phyloP scores from a whole-genome alignment of 2,888 invertebrate genomes.

The Malthinus seriepunctatus region DNA sequence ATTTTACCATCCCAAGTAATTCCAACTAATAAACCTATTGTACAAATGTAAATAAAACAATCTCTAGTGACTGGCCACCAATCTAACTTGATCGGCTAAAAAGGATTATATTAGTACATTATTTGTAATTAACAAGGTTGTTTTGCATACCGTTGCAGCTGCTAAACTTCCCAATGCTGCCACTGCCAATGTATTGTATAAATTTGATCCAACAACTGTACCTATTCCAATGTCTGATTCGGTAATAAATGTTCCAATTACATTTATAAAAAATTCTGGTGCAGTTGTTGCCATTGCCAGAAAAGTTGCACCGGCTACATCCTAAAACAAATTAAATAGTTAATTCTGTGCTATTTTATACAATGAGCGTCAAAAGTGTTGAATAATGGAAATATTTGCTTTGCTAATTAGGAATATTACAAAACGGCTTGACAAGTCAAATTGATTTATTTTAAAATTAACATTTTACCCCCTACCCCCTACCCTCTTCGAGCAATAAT shows the following conservation, averaged over 20 bases:
- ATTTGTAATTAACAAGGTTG: background rate
- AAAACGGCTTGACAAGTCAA: too few species aligned
- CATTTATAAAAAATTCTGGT: slow-evolving; percentile 90
- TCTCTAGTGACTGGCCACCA: slow-evolving; percentile 83
- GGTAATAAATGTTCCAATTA: slow-evolving; percentile 84
- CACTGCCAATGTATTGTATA: slow-evolving; percentile 86
- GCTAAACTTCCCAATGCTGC: slow-evolving; percentile 79
- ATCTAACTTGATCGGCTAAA: slow-evolving; percentile 75
- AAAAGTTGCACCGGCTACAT: slow-evolving; percentile 95
- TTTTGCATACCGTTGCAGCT: slow-evolving; percentile 63
- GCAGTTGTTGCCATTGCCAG: slow-evolving; percentile 95
- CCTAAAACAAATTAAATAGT: slow-evolving; percentile 53
- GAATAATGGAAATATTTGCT: too few species aligned
- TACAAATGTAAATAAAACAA: slow-evolving; percentile 73
- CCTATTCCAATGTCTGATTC: slow-evolving; percentile 85
- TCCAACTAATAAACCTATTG: slow-evolving; percentile 69
- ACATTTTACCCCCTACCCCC: too few species aligned
- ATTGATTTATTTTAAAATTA: too few species aligned
- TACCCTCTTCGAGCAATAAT: too few species aligned
- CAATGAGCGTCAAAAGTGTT: too few species aligned
- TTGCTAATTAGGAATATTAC: too few species aligned
- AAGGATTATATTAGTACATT: slow-evolving; percentile 13
- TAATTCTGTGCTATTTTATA: too few species aligned
- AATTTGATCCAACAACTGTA: slow-evolving; percentile 84
- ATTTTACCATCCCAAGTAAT: slow-evolving; percentile 80